Percentiles rank a stretch among this genome's conserved stretches.
phyloP scores from a whole-genome alignment of 2,113 vertebrate genomes.

The Merops nubicus region DNA sequence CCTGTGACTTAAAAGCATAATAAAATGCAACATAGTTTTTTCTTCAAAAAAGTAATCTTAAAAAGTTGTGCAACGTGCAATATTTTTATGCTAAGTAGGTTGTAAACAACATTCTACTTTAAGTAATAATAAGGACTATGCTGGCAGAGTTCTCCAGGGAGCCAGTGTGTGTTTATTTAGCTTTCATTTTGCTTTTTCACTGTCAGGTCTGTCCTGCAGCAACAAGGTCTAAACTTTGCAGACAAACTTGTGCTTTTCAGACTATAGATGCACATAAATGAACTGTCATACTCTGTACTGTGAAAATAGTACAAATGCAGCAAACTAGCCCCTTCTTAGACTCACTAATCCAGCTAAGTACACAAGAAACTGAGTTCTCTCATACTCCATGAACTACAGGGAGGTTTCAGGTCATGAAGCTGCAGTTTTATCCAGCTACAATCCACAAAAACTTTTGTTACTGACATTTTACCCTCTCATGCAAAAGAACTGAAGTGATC shows the following conservation, averaged over 20 bases:
- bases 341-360: neutral
- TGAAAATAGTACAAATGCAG: neutral
- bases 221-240: neutral
- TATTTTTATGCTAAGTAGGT: neutral
- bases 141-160: neutral
- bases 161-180: neutral
- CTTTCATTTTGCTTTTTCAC: neutral
- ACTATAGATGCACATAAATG: neutral
- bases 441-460: neutral
- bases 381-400: neutral
- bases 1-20: neutral
- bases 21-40: neutral
- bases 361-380: neutral
- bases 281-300: neutral
- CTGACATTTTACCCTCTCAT: neutral
- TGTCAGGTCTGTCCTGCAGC: neutral
- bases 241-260: neutral
- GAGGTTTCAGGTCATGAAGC: neutral
- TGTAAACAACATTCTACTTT: neutral
- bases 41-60: neutral
- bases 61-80: fast-evolving
- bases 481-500: neutral
- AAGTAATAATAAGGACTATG: neutral
- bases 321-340: neutral
- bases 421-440: neutral